Base-by-base conservation (phyloP, 2,888 invertebrate genomes). In the Drosophila mimetica region DNA sequence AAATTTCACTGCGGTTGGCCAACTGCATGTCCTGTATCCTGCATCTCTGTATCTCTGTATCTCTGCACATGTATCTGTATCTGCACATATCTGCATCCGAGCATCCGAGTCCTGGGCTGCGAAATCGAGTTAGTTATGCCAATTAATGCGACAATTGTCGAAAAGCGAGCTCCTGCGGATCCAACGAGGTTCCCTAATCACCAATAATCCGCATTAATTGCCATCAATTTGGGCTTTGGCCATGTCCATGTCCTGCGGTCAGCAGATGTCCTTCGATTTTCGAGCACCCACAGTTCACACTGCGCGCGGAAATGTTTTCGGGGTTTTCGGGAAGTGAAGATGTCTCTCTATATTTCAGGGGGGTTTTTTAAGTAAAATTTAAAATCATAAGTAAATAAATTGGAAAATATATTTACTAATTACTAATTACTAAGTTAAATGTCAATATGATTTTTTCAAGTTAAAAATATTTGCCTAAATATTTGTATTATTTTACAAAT, bases 91-190 rank as follows among this genome's bases (percentile, higher is more conserved):
- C 61, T 52, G 48, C 53, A 46, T 18, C 25, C 18, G 36, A 11
- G 25, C 25, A 25, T 25, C 11, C 30, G 30, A 11, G 11, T 37
- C 37, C 53, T 16, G 53, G 53, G 39, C 55, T 1, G 44, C 44
- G 74, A 82, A 83, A 86, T 86, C 86, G 85, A 88, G 88, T 84
- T 80, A 85, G 86, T 77, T 77, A 83, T 77, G 85, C 85, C 77
- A 83, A 89, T 90, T 88, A 89, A 86, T 86, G 82, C 54, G 66
- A 75, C 77, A 76, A 83, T 77, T 86, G 77, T 67, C 53, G 44
- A 64, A 71, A 66, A 74, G 70, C 58, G 66, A 63, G 50, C 66
- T 64, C 71, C 57, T 41, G 52, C 50, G 18, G 58, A 64, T 37
- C 42, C 47, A 47, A 18, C 51, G 25, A 57, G 30, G 44, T 36